These are phyloP conservation scores for Drosophila birchii DNA, from an alignment of 2,888 invertebrate genomes.

Conservation along the genomic window DNA sequence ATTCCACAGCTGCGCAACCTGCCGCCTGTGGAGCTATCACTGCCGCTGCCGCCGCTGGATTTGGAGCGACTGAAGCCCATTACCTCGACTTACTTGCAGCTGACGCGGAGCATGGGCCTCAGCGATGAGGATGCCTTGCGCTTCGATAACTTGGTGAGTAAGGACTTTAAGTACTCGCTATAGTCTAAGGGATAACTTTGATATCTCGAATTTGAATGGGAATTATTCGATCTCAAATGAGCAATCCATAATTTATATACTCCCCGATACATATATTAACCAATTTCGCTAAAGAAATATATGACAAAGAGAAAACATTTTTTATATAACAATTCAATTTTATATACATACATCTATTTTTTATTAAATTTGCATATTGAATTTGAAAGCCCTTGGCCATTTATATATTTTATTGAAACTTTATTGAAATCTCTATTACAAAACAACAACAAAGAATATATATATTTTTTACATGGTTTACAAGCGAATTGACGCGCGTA, in stretches of 20 bases:
- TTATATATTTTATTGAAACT: slow-evolving; percentile 38
- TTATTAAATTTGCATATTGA: slow-evolving; percentile 36
- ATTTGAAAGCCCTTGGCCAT: slow-evolving; percentile 46
- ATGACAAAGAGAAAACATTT: slow-evolving; percentile 15
- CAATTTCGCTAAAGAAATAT: not conserved
- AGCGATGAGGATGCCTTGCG: slow-evolving; percentile 87
- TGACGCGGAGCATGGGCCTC: slow-evolving; percentile 90
- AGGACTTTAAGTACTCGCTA: slow-evolving; percentile 84
- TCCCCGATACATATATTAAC: not conserved
- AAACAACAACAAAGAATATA: not conserved
- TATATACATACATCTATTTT: slow-evolving; percentile 13
- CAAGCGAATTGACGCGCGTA: slow-evolving; percentile 28
- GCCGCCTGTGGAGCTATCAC: slow-evolving; percentile 35
- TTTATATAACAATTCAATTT: slow-evolving; percentile 30
- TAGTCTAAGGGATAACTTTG: slow-evolving; percentile 46
- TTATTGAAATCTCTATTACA: slow-evolving; percentile 34
- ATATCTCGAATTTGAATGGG: not conserved
- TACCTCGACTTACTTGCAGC: slow-evolving; percentile 94
- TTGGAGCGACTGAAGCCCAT: slow-evolving; percentile 90
- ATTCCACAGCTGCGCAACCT: slow-evolving; percentile 64
- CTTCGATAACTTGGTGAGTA: slow-evolving; percentile 87
- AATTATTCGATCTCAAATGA: slow-evolving; percentile 27
- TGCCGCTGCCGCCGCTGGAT: slow-evolving; percentile 76
- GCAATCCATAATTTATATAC: not conserved
- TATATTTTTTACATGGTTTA: slow-evolving; percentile 6